Percentiles rank a stretch among this genome's conserved stretches.
Evolutionary conservation across 35 echinoderm and acorn worm species (phyloP).

Genomic region (Ophioderma brevispina): DNA sequence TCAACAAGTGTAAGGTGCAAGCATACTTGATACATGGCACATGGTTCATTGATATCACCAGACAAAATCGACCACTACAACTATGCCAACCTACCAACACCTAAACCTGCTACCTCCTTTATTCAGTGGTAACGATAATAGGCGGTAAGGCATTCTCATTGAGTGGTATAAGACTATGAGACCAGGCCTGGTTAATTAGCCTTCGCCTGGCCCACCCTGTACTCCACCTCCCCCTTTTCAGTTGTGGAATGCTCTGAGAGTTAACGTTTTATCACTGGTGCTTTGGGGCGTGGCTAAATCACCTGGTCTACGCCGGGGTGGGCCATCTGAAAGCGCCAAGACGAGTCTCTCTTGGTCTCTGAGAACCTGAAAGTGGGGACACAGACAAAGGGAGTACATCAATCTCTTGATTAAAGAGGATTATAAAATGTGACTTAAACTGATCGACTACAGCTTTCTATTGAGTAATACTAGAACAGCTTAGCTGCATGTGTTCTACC

Average conservation of each 20-base stretch:
- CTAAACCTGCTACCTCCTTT: conserved; percentile 67
- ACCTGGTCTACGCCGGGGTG: conserved; percentile 72
- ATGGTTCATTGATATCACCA: too few relatives aligned
- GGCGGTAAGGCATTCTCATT: conserved; percentile 82
- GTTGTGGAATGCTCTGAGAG: too few relatives aligned
- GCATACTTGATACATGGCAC: too few relatives aligned
- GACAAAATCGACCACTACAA: background rate
- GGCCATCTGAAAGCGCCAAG: conserved; percentile 91
- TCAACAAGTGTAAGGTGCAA: too few relatives aligned
- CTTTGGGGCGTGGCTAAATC: background rate
- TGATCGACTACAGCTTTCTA: too few relatives aligned
- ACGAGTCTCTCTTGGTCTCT: conserved; percentile 70
- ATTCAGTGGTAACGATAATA: conserved; percentile 58
- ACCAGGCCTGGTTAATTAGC: conserved; percentile 25
- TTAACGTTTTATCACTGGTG: background rate
- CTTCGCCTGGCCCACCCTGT: conserved; percentile 17
- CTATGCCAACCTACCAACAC: conserved; percentile 6
- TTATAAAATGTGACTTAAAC: background rate
- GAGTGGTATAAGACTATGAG: conserved; percentile 83
- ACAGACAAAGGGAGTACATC: background rate
- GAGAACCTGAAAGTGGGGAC: conserved; percentile 48
- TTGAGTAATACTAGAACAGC: too few relatives aligned
- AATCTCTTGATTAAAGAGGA: background rate
- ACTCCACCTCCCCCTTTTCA: too few relatives aligned
- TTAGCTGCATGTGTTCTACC: too few relatives aligned